phyloP scores from a whole-genome alignment of 2,113 vertebrate genomes.

The Rhizomys pruinosus region DNA sequence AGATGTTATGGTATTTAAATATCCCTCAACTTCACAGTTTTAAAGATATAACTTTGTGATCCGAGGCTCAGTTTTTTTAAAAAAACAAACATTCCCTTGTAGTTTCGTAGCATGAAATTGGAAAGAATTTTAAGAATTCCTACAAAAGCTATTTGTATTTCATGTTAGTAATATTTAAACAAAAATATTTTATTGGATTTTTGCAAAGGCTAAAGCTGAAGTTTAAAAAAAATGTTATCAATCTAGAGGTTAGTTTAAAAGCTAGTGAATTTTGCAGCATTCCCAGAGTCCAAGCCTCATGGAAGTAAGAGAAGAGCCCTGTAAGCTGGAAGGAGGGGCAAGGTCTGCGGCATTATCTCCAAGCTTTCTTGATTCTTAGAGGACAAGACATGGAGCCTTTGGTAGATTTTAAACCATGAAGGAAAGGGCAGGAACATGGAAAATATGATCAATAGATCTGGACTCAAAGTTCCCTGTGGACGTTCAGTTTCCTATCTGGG shows the following conservation, averaged over 20 bases:
- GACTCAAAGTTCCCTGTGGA: not conserved
- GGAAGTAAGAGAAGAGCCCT: not conserved
- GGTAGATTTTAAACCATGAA: not conserved
- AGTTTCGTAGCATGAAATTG: not conserved
- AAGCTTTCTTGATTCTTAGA: not conserved
- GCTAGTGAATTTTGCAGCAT: not conserved
- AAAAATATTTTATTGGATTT: conserved; percentile 20
- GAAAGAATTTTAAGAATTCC: not conserved
- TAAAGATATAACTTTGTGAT: not conserved
- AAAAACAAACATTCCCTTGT: not conserved
- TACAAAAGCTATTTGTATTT: not conserved
- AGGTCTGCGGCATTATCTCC: too few species aligned
- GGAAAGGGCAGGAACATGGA: not conserved
- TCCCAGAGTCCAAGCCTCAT: accelerated
- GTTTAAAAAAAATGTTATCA: not conserved
- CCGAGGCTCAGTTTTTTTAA: not conserved
- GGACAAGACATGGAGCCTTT: not conserved
- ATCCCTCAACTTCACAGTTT: not conserved
- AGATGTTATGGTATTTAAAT: not conserved
- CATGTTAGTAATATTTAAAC: not conserved
- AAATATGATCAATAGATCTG: not conserved
- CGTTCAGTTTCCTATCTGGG: not conserved
- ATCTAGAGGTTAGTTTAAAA: not conserved
- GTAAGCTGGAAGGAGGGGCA: accelerated
- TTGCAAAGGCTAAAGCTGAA: not conserved